phyloP scores from a whole-genome alignment of 1,140 invertebrate genomes.

The Pogonus chalceus region DNA sequence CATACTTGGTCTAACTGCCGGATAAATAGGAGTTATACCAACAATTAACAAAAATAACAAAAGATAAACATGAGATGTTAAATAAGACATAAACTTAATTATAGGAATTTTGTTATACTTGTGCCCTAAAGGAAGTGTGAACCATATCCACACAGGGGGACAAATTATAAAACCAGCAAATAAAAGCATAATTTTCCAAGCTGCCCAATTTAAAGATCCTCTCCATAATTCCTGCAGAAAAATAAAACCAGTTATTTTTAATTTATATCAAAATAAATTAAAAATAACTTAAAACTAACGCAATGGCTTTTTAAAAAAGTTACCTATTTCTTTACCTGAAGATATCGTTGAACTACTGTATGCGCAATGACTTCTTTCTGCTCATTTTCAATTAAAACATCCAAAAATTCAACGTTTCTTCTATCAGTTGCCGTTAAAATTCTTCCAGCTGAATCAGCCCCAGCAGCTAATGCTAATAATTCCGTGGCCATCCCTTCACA shows the following conservation, averaged over 20 bases:
- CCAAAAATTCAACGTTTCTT: constrained; percentile 87
- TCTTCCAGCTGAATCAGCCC: constrained; percentile 83
- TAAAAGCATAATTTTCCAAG: constrained; percentile 86
- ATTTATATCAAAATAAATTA: constrained; percentile 16
- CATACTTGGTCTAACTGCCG: constrained; percentile 61
- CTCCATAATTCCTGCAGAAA: constrained; percentile 83
- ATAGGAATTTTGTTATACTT: constrained; percentile 94
- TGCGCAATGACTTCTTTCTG: constrained; percentile 94
- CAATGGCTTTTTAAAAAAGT: constrained; percentile 23
- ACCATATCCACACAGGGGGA: constrained; percentile 92
- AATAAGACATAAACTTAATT: constrained; percentile 98
- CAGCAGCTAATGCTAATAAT: constrained; percentile 83
- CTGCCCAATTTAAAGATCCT: constrained; percentile 89
- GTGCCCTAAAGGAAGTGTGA: constrained; percentile 90
- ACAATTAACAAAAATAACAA: constrained; percentile 86
- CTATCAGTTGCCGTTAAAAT: constrained; percentile 86
- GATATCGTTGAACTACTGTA: constrained; percentile 78
- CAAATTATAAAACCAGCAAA: constrained; percentile 86
- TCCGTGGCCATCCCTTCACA: constrained; percentile 97
- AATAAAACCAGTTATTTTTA: constrained; percentile 16
- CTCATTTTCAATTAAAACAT: constrained; percentile 96
- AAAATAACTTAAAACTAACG: not conserved
- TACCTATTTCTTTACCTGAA: constrained; percentile 60
- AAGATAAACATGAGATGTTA: constrained; percentile 95
- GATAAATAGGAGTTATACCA: constrained; percentile 82